Evolutionary conservation across 2,797 vertebrate species (phyloP).

Genomic region (Eremophila alpestris): DNA sequence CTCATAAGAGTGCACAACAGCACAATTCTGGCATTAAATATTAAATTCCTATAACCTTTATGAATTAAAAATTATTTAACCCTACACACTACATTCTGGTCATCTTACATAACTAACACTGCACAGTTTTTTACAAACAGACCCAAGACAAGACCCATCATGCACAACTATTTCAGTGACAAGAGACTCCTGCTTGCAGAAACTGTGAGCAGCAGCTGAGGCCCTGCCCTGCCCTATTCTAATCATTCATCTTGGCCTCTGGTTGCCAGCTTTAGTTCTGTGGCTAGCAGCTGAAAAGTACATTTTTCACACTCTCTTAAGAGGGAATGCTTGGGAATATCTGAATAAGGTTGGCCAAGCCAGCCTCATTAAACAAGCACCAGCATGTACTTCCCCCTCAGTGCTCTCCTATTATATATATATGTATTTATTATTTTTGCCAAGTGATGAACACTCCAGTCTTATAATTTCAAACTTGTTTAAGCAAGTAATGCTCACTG

Average conservation of each 20-base stretch:
- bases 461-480: conserved; percentile 54
- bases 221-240: not conserved
- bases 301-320: conserved; percentile 25
- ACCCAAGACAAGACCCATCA: conserved; percentile 17
- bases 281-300: not conserved
- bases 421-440: not conserved
- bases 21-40: not conserved
- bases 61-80: not conserved
- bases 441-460: conserved; percentile 33
- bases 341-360: conserved; percentile 24
- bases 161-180: not conserved
- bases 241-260: conserved; percentile 17
- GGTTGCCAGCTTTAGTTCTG: conserved; percentile 16
- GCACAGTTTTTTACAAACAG: not conserved
- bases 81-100: not conserved
- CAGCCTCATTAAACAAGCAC: conserved; percentile 39
- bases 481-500: conserved; percentile 42
- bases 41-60: not conserved
- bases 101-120: not conserved
- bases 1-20: not conserved
- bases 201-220: not conserved
- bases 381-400: conserved; percentile 18
- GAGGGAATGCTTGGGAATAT: conserved; percentile 46
- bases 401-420: not conserved
- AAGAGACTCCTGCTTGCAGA: conserved; percentile 12